Evolutionary conservation across 2,113 vertebrate species (phyloP), one percentile per base, ranked within the genome.

Genomic region (Stegastes partitus): DNA sequence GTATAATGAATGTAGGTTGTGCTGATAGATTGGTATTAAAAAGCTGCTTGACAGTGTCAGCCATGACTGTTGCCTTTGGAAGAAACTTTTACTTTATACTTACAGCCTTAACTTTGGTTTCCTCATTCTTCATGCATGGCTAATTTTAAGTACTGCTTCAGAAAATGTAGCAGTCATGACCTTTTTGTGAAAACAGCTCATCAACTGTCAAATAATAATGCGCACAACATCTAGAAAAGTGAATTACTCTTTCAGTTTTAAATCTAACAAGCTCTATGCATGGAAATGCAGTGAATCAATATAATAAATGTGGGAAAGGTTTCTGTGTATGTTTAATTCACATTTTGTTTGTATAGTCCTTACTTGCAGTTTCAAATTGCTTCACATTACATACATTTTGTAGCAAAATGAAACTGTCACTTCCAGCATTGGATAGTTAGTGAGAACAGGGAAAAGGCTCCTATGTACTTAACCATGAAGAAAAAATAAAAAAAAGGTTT

Each of bases 1-100:
- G 77, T 74, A 82, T 68, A 54, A 57, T 47, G 21, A 64, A 44
- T 73, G 74, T 77, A 77, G 81, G 68, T 76, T 70, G 84, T 26
- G 45, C 63, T 45, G 12, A 39, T 26, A 70, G 19, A 34, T 75
- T 53, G 6, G 7, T 14, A 44, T 51, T 1, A 55, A 23, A 18
- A 50, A 58, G 25, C 16, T 31, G 68, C 16, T 83, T 9, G 47
- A 68, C 45, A 11, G 42, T 68, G 14, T 50, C 54, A 50, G 26
- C 31, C 25, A 18, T 68, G 50, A 57, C 23, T 67, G 2, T 28
- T 39, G 39, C 23, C 23, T 44, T 19, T 4, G 22, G 18, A 59
- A 9, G 28, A 71, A 23, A 26, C 14, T 65, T 82, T 65, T 11
- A 23, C 12, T 19, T 58, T 70, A 45, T 16, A 16, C 12, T 45